phyloP scores from a whole-genome alignment of 2,113 vertebrate species.

The Bucco capensis region DNA sequence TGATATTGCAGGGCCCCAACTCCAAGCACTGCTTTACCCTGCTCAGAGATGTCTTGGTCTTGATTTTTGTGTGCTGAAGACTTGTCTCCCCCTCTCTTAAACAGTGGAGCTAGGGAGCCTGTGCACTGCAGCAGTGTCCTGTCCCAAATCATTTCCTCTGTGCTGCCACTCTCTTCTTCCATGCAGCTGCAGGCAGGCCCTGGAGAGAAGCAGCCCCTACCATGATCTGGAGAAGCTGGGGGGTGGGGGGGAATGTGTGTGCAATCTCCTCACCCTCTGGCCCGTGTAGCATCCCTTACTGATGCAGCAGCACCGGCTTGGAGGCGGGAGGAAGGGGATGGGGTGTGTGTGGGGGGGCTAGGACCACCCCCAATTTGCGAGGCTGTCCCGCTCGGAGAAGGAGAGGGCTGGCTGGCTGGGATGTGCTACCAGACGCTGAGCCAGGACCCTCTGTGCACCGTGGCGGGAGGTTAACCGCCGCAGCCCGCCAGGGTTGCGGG shows the following conservation, averaged over 20 bases:
- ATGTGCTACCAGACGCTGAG: neutral
- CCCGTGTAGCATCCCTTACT: neutral
- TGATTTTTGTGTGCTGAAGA: neutral
- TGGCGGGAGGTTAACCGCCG: conserved; percentile 4
- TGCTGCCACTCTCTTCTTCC: neutral
- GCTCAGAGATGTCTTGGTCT: neutral
- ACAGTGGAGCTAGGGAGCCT: neutral
- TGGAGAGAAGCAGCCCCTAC: neutral
- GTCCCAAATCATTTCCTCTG: neutral
- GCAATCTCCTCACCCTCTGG: neutral
- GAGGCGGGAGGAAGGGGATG: neutral
- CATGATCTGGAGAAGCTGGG: neutral
- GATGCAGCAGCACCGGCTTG: neutral
- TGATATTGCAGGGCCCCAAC: fast-evolving
- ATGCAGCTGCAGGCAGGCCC: neutral
- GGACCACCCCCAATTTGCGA: neutral
- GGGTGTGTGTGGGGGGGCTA: too few species aligned
- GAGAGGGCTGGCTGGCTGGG: neutral
- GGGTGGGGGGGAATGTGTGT: too few species aligned
- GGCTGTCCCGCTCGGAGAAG: neutral
- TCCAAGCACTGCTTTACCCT: neutral
- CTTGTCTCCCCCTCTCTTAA: neutral
- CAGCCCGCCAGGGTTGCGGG: conserved; percentile 32
- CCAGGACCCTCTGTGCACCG: neutral
- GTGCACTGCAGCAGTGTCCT: neutral